Conservation (phyloP, 2,888 invertebrate species). For the Steromphala cineraria region DNA sequence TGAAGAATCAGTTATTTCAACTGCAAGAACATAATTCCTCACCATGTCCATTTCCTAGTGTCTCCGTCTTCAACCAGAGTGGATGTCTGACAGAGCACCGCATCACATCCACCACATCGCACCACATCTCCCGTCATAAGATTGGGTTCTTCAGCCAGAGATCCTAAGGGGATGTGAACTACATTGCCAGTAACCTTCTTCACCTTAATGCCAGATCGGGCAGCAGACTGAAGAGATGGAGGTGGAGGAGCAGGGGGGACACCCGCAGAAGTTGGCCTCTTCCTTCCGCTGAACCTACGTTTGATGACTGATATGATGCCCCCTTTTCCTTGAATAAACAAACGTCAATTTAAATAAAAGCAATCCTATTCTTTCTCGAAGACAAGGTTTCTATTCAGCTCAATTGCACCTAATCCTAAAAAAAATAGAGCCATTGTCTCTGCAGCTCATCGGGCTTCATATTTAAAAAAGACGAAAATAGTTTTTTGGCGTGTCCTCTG, state of each 20-base stretch:
- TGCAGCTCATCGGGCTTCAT: too few species aligned
- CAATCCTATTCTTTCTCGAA: too few species aligned
- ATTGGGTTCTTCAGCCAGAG: slow-evolving; percentile 54
- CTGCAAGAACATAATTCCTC: neutral
- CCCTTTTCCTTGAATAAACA: neutral
- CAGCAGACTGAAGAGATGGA: too few species aligned
- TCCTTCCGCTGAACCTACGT: slow-evolving; percentile 26
- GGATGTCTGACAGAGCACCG: slow-evolving; percentile 59
- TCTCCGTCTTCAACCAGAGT: slow-evolving; percentile 42
- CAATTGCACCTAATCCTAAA: too few species aligned
- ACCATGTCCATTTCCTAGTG: slow-evolving; percentile 60
- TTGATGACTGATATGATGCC: slow-evolving; percentile 26
- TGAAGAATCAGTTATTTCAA: too few species aligned
- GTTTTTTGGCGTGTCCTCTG: too few species aligned
- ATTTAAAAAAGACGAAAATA: too few species aligned
- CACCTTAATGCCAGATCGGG: slow-evolving; percentile 21
- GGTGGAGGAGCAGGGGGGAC: neutral
- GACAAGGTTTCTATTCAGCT: too few species aligned
- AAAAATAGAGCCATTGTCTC: too few species aligned
- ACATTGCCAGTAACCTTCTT: slow-evolving; percentile 61
- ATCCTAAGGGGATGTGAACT: slow-evolving; percentile 57
- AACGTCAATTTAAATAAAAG: too few species aligned
- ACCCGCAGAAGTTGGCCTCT: neutral
- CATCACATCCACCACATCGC: slow-evolving; percentile 55
- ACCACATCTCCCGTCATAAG: slow-evolving; percentile 63